phyloP scores from a whole-genome alignment of 2,113 vertebrate genomes.

The Hippolais icterina region DNA sequence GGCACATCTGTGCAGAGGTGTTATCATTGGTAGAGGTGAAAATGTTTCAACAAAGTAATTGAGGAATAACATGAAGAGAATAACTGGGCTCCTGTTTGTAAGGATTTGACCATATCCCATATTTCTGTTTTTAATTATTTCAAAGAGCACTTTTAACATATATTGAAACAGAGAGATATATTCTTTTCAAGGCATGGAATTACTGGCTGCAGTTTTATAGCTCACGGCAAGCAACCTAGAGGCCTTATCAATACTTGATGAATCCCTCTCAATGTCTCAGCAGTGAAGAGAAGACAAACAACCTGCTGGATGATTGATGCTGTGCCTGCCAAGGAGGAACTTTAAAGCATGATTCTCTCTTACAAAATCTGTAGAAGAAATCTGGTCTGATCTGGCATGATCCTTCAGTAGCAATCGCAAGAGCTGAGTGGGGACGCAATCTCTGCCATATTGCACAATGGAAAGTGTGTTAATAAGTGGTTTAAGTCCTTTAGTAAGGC shows the following conservation, averaged over 20 bases:
- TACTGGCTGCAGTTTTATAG: background rate
- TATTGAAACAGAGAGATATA: background rate
- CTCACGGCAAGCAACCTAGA: background rate
- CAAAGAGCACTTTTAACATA: background rate
- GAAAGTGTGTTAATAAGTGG: background rate
- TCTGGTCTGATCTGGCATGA: fast-evolving
- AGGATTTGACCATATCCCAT: background rate
- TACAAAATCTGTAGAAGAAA: background rate
- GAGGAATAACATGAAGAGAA: background rate
- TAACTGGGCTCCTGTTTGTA: background rate
- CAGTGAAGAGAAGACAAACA: background rate
- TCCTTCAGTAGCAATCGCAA: background rate
- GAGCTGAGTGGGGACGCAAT: background rate
- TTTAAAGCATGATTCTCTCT: background rate
- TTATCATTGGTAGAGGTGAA: background rate
- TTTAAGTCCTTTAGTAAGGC: background rate
- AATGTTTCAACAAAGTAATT: background rate
- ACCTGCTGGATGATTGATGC: background rate
- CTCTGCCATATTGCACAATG: background rate
- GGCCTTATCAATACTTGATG: conserved; percentile 55
- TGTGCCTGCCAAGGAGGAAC: background rate
- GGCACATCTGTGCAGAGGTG: background rate
- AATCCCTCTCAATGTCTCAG: conserved; percentile 4
- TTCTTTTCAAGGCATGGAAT: background rate
- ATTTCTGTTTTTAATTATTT: background rate